Evolutionary conservation across 2,797 vertebrate species (phyloP), one percentile per base, ranked within the genome.

Genomic region (Thamnophis elegans): DNA sequence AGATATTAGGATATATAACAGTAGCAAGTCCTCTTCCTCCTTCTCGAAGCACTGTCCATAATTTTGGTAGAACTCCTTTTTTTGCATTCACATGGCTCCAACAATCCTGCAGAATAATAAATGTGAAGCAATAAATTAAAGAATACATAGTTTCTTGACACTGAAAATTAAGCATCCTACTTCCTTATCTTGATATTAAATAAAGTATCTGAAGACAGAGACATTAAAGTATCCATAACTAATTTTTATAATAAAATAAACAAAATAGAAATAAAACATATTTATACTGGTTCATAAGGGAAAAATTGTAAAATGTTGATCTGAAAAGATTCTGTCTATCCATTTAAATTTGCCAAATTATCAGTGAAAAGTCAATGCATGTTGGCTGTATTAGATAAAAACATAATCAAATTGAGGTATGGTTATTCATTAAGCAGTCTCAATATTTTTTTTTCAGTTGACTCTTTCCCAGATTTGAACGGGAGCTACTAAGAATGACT

Each of bases 21-120:
- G 98, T 98, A 55, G 99, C 99, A 94, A 99, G 95, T 82, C 99
- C 99, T 93, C 97, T 98, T 54, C 99, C 99, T 1, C 99, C 99
- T 65, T 99, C 99, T 94, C 97, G 98, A 85, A 99, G 96, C 2
- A 99, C 94, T 87, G 95, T 85, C 98, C 98, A 99, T 0, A 99
- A 97, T 96, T 99, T 99, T 5, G 99, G 99, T 82, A 99, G 96
- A 94, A 99, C 98, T 25, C 98, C 99, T 93, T 99, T 99, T 94
- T 94, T 98, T 73, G 98, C 98, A 96, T 98, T 99, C 22, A 99
- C 98, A 47, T 99, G 98, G 90, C 94, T 98, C 99, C 99, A 99
- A 95, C 99, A 99, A 95, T 99, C 99, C 99, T 99, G 95, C 16
- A 36, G 78, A 94, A 94, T 95, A 54, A 93, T 94, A 96, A 88